Evolutionary conservation across 2,113 vertebrate genomes (phyloP).

Genomic region (Elephantulus edwardii): DNA sequence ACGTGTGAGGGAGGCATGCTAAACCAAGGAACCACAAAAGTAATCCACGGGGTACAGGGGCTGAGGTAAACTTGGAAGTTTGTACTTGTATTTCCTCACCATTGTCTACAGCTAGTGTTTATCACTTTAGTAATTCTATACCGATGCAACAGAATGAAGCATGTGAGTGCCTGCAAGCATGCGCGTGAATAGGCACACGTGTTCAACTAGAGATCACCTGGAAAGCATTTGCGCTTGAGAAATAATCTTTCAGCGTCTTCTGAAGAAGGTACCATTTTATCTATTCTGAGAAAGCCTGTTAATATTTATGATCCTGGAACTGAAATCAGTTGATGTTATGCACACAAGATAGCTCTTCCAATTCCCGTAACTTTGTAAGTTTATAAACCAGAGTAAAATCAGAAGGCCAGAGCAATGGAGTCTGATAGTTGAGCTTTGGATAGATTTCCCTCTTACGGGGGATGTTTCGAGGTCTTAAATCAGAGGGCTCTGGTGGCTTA

Average conservation of each 20-base stretch:
- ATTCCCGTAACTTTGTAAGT: not conserved
- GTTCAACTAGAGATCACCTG: not conserved
- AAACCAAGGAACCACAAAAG: not conserved
- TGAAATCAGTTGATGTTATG: not conserved
- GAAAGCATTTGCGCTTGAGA: not conserved
- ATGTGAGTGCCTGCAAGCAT: not conserved
- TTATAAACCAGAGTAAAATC: constrained; percentile 1
- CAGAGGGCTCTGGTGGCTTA: too few species aligned
- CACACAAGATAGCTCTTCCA: not conserved
- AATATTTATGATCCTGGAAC: not conserved
- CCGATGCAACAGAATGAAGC: not conserved
- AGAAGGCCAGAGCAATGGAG: not conserved
- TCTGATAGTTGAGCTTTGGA: not conserved
- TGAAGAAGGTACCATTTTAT: constrained; percentile 7
- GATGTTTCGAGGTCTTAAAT: too few species aligned
- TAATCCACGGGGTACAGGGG: not conserved
- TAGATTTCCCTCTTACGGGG: too few species aligned
- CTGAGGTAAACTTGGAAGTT: not conserved
- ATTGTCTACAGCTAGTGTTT: not conserved
- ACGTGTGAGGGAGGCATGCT: not conserved
- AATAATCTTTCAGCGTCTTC: not conserved
- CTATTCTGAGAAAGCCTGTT: not conserved
- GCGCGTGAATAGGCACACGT: not conserved
- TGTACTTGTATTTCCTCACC: not conserved
- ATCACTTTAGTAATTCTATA: not conserved